These are phyloP conservation scores for Masnerella sp. DNA, from an alignment of 2,888 invertebrate genomes.

Conservation along the genomic window DNA sequence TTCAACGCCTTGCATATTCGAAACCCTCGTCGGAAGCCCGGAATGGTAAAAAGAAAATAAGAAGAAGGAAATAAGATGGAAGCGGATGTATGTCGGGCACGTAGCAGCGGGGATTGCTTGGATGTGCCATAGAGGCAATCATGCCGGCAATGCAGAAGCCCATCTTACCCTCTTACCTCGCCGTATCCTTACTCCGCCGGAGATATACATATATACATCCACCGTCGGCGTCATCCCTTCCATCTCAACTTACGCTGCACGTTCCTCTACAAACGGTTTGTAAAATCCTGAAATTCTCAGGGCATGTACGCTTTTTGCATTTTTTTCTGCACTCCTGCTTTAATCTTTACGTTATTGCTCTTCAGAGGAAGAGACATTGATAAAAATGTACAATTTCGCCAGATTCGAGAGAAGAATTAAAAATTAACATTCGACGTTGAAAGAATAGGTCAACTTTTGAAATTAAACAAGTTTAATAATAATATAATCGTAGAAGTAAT, in stretches of 20 bases:
- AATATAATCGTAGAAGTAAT: no score
- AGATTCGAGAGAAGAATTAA: no score
- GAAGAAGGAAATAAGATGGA: constrained; percentile 62
- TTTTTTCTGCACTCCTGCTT: constrained; percentile 24
- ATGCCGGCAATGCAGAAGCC: constrained; percentile 75
- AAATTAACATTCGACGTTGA: no score
- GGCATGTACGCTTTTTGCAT: constrained; percentile 47
- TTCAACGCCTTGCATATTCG: constrained; percentile 69
- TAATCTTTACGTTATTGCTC: neutral
- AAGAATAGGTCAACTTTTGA: no score
- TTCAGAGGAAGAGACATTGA: constrained; percentile 8
- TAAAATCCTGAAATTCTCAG: constrained; percentile 63
- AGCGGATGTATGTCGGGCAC: constrained; percentile 77
- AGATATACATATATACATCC: constrained; percentile 57
- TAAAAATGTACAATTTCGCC: no score
- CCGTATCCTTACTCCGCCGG: constrained; percentile 63
- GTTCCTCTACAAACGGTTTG: constrained; percentile 63
- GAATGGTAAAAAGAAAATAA: constrained; percentile 60
- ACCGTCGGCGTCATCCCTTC: constrained; percentile 58
- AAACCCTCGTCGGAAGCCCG: constrained; percentile 63
- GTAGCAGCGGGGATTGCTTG: constrained; percentile 78
- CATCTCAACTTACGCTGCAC: constrained; percentile 52
- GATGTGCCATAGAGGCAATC: constrained; percentile 78
- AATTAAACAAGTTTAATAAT: no score
- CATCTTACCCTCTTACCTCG: constrained; percentile 75